These are phyloP conservation scores for Eulemur coronatus DNA, from an alignment of 2,797 vertebrate species.

Conservation along the genomic window DNA sequence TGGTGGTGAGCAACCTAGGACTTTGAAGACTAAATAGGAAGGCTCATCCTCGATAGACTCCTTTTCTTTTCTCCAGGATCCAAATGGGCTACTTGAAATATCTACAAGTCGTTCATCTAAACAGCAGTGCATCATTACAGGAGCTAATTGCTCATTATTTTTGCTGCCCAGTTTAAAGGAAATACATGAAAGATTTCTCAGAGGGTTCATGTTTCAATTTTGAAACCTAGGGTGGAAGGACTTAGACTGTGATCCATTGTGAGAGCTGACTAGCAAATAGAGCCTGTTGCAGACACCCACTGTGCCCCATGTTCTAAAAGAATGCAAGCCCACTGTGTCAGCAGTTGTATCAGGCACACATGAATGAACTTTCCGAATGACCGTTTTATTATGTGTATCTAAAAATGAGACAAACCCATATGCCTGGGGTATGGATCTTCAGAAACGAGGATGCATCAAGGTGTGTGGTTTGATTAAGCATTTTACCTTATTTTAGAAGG, in stretches of 20 bases:
- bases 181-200: conserved; percentile 68
- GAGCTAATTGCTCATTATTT: conserved; percentile 79
- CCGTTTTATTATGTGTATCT: conserved; percentile 76
- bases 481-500: conserved; percentile 58
- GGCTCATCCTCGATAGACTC: conserved; percentile 60
- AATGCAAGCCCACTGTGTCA: conserved; percentile 67
- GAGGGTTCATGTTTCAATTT: conserved; percentile 64
- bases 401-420: conserved; percentile 71
- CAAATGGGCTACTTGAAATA: conserved; percentile 74
- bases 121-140: conserved; percentile 69
- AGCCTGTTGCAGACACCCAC: conserved; percentile 67
- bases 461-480: conserved; percentile 65
- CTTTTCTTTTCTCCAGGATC: conserved; percentile 70
- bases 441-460: conserved; percentile 60
- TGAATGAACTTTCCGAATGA: conserved; percentile 75
- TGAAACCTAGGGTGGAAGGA: conserved; percentile 72
- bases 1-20: conserved; percentile 61
- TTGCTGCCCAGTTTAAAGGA: conserved; percentile 59
- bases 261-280: conserved; percentile 68
- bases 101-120: conserved; percentile 72
- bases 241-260: conserved; percentile 75
- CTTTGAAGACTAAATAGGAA: conserved; percentile 76
- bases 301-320: conserved; percentile 72
- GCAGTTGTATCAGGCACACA: conserved; percentile 70
- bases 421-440: conserved; percentile 59